These are phyloP conservation scores for Parasteatoda lunata DNA, from an alignment of 2,888 invertebrate genomes.

Conservation along the genomic window DNA sequence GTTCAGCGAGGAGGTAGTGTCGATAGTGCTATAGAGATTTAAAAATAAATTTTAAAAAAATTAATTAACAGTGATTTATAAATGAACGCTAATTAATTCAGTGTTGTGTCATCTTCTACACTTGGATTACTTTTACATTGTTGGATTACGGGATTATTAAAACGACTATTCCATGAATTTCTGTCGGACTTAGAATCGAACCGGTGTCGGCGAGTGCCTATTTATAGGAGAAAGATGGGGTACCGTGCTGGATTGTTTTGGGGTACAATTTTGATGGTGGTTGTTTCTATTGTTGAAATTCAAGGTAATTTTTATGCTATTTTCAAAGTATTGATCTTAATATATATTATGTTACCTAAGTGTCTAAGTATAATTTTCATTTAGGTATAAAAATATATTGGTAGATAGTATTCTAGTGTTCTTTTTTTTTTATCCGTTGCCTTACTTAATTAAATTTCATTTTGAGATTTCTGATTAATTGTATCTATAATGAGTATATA, in stretches of 20 bases:
- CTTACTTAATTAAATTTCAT: too few species aligned
- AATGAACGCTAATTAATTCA: not conserved
- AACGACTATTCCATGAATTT: conserved; percentile 29
- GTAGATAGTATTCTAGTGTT: too few species aligned
- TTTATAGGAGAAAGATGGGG: conserved; percentile 41
- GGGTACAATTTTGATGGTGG: conserved; percentile 19
- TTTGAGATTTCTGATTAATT: too few species aligned
- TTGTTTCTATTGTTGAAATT: conserved; percentile 15
- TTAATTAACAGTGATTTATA: not conserved
- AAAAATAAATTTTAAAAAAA: not conserved
- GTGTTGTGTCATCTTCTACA: conserved; percentile 28
- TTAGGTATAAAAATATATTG: too few species aligned
- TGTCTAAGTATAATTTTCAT: not conserved
- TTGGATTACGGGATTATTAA: conserved; percentile 53
- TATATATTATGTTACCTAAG: not conserved
- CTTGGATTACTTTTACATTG: conserved; percentile 36
- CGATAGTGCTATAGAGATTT: not conserved
- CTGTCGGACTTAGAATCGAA: conserved; percentile 47
- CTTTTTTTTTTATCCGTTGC: too few species aligned
- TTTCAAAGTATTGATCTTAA: not conserved
- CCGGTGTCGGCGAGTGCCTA: conserved; percentile 28
- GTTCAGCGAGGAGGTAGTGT: conserved; percentile 15
- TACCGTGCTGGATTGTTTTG: conserved; percentile 36
- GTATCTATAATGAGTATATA: too few species aligned
- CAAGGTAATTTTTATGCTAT: conserved; percentile 38